Evolutionary conservation across 1,140 invertebrate species (phyloP).

Genomic region (Achatina immaculata): DNA sequence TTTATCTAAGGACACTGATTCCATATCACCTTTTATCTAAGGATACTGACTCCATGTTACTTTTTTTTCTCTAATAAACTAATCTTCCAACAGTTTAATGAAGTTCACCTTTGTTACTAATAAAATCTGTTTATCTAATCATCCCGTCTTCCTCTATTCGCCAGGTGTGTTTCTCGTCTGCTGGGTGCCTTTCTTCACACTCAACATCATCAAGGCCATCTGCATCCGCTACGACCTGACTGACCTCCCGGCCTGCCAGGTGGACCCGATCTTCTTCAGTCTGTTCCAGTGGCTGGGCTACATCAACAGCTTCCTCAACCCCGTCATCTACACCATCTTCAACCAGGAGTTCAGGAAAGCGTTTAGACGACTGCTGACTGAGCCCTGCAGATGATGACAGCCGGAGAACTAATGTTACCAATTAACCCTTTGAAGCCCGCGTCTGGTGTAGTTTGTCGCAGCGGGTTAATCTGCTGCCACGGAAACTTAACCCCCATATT

Average conservation of each 20-base stretch:
- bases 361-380: constrained; percentile 90
- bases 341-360: constrained; percentile 99
- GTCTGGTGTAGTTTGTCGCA: background rate
- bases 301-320: constrained; percentile 97
- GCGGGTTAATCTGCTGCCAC: no score
- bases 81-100: no score
- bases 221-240: constrained; percentile 76
- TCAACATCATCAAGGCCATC: constrained; percentile 96
- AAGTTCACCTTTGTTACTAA: no score
- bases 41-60: no score
- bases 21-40: no score
- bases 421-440: background rate
- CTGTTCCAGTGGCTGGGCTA: constrained; percentile 99
- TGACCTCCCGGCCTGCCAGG: constrained; percentile 59
- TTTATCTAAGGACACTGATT: no score
- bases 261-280: constrained; percentile 68
- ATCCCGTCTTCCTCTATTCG: no score
- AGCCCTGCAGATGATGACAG: constrained; percentile 50
- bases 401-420: no score
- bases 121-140: no score
- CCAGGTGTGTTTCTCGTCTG: constrained; percentile 96
- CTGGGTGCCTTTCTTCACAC: constrained; percentile 98
- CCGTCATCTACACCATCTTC: constrained; percentile 99
- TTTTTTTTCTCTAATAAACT: no score
- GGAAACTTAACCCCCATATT: no score